A percentile compares a stretch with the other conserved stretches of the same genome.
These are phyloP conservation scores for Sycophaga agraensis DNA, from an alignment of 1,140 invertebrate genomes.

Conservation along the genomic window DNA sequence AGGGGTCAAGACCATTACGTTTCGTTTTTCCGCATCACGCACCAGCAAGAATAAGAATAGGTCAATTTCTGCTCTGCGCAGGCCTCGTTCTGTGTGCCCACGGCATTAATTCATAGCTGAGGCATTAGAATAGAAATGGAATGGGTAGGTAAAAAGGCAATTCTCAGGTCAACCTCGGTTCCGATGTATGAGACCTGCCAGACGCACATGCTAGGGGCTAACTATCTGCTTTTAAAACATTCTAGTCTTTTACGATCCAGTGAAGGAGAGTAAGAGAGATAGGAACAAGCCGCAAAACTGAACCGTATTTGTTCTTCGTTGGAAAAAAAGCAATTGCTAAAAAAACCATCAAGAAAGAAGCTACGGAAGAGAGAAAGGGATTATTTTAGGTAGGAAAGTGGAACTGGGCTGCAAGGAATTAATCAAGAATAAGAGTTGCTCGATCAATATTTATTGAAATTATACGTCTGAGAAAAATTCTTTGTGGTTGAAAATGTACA, in stretches of 20 bases:
- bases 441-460: background rate
- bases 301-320: no score
- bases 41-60: background rate
- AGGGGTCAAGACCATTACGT: background rate
- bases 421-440: background rate
- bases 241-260: background rate
- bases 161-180: background rate
- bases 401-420: background rate
- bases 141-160: slow-evolving; percentile 28
- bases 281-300: background rate
- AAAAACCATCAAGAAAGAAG: no score
- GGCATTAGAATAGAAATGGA: slow-evolving; percentile 26
- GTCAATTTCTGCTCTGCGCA: slow-evolving; percentile 17
- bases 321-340: no score
- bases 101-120: slow-evolving; percentile 6
- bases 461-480: no score
- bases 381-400: background rate
- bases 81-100: background rate
- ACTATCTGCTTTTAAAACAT: slow-evolving; percentile 24
- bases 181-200: slow-evolving; percentile 11
- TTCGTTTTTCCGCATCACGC: background rate
- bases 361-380: background rate
- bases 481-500: no score
- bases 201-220: slow-evolving; percentile 21
- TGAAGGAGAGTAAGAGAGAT: background rate